Evolutionary conservation across 1,140 invertebrate genomes (phyloP).

Genomic region (Scaptomyza montana): DNA sequence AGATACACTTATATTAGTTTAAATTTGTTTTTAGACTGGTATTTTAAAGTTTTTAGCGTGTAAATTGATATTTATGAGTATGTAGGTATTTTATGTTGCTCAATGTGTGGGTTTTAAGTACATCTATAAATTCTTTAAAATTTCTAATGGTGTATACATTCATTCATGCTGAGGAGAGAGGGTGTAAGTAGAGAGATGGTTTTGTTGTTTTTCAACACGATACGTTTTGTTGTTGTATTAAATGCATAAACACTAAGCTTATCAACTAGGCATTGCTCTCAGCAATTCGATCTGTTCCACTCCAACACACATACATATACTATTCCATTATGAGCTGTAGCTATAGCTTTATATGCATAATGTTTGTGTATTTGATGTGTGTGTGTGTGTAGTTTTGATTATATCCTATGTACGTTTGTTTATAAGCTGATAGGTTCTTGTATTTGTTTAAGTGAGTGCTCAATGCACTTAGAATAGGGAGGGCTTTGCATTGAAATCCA

Average conservation of each 20-base stretch:
- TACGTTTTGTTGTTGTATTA: conserved; percentile 47
- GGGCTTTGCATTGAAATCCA: conserved; percentile 81
- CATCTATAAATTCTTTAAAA: conserved; percentile 80
- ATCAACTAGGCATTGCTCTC: conserved; percentile 61
- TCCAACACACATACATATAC: conserved; percentile 3
- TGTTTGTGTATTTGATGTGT: conserved; percentile 12
- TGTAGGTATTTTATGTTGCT: conserved; percentile 29
- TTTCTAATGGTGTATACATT: conserved; percentile 78
- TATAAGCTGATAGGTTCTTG: conserved; percentile 53
- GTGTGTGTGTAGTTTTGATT: conserved; percentile 19
- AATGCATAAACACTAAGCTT: conserved; percentile 77
- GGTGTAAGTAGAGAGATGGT: background rate
- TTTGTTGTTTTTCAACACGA: conserved; percentile 7
- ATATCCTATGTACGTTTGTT: conserved; percentile 8
- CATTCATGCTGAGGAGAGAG: conserved; percentile 23
- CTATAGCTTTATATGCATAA: background rate
- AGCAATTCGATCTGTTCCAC: conserved; percentile 45
- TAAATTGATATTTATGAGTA: conserved; percentile 24
- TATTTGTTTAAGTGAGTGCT: conserved; percentile 71
- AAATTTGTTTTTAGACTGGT: conserved; percentile 18
- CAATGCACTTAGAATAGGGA: conserved; percentile 66
- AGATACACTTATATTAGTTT: conserved; percentile 11
- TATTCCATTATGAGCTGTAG: background rate
- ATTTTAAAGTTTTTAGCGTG: conserved; percentile 8
- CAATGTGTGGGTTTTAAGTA: conserved; percentile 55